Conservation (phyloP, 2,888 invertebrate genomes). For the Metacarcinus magister region DNA sequence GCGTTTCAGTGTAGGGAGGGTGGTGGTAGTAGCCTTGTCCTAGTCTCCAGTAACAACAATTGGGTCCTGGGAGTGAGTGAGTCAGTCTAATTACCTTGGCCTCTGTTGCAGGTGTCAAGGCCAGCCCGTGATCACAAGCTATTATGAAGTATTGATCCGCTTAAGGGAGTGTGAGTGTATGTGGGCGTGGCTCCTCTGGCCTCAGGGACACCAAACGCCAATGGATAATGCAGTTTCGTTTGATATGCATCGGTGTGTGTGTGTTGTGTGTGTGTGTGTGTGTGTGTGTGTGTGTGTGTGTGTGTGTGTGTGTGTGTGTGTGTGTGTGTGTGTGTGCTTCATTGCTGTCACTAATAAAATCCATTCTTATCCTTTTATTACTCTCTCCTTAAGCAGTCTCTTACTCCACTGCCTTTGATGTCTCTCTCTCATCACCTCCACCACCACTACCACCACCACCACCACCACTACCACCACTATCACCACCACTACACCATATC, state of each 20-base stretch:
- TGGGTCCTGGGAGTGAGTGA: not conserved
- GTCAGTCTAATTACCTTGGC: not conserved
- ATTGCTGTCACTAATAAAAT: not conserved
- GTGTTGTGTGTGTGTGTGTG: not conserved
- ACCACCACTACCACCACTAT: not conserved
- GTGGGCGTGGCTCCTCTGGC: too few species aligned
- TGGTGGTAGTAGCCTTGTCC: not conserved
- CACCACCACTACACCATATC: not conserved
- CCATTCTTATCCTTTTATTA: not conserved
- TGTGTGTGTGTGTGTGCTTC: not conserved
- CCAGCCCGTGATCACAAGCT: not conserved
- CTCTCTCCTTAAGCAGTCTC: too few species aligned
- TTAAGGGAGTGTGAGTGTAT: not conserved
- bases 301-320: conserved; percentile 26
- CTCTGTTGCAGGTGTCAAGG: not conserved
- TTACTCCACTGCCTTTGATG: not conserved
- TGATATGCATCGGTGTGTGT: too few species aligned
- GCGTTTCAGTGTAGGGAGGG: too few species aligned
- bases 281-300: conserved; percentile 3
- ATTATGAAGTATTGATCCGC: not conserved
- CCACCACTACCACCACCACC: not conserved
- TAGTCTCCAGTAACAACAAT: not conserved
- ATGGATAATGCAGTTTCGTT: too few species aligned
- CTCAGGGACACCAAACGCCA: too few species aligned
- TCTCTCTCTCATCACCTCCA: not conserved